Evolutionary conservation across 1,140 invertebrate genomes (phyloP).

Genomic region (Cotesia typhae): DNA sequence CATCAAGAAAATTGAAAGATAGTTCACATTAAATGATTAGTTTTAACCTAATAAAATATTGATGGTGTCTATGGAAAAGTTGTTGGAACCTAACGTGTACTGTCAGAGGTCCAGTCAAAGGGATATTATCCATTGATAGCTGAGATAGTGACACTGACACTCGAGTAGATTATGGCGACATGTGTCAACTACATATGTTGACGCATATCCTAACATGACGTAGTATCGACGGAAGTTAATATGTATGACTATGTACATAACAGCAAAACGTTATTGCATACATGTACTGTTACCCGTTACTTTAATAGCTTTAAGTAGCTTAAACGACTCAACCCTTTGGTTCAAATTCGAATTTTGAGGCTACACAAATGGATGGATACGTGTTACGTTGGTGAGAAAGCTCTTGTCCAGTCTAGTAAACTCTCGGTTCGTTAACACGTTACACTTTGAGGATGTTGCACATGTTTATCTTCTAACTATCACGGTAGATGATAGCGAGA

Average conservation of each 20-base stretch:
- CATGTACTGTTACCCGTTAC: constrained; percentile 49
- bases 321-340: constrained; percentile 45
- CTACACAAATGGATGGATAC: constrained; percentile 18
- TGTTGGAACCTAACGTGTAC: too few relatives aligned
- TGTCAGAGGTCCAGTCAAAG: constrained; percentile 33
- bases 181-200: constrained; percentile 57
- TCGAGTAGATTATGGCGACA: constrained; percentile 46
- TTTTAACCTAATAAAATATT: background rate
- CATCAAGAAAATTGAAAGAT: background rate
- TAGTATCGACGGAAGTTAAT: constrained; percentile 57
- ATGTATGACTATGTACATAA: constrained; percentile 48
- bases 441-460: constrained; percentile 4
- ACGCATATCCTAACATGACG: constrained; percentile 43
- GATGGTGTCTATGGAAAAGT: too few relatives aligned
- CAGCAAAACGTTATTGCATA: constrained; percentile 53
- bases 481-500: background rate
- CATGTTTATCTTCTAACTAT: constrained; percentile 9
- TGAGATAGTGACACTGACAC: constrained; percentile 20
- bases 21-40: background rate
- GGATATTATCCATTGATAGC: background rate
- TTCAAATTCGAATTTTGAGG: background rate
- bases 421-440: constrained; percentile 22
- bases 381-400: constrained; percentile 19
- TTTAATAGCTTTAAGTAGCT: constrained; percentile 55
- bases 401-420: constrained; percentile 10